Conservation (phyloP, 2,888 invertebrate genomes). For the Sabatieria punctata region DNA sequence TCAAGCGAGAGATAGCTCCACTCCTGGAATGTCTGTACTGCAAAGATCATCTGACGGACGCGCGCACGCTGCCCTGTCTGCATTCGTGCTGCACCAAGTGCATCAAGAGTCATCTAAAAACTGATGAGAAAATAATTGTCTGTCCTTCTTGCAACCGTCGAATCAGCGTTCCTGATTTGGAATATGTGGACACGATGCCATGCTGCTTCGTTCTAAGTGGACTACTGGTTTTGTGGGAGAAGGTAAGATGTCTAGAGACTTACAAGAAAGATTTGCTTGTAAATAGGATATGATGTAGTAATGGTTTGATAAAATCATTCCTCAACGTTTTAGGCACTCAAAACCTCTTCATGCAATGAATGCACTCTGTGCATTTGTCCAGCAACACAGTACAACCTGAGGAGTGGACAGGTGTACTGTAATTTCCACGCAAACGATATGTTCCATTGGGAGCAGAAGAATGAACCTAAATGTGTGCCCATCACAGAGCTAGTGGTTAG, state of each 20-base stretch:
- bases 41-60: neutral
- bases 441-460: neutral
- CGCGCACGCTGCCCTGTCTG: conserved; percentile 7
- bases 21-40: conserved; percentile 3
- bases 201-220: neutral
- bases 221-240: neutral
- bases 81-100: conserved; percentile 4
- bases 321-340: too few relatives aligned
- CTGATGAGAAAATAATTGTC: neutral
- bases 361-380: neutral
- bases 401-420: too few relatives aligned
- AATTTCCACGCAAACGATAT: too few relatives aligned
- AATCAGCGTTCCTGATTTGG: neutral
- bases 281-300: neutral
- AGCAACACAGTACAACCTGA: neutral
- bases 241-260: neutral
- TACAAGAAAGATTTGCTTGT: neutral
- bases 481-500: neutral
- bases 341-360: too few relatives aligned
- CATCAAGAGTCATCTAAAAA: neutral
- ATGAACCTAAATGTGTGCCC: neutral
- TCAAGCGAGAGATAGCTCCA: too few relatives aligned
- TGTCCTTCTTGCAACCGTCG: neutral
- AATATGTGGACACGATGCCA: neutral
- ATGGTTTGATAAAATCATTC: too few relatives aligned